phyloP scores from a whole-genome alignment of 2,113 vertebrate genomes.

The Amphiprion ocellaris region DNA sequence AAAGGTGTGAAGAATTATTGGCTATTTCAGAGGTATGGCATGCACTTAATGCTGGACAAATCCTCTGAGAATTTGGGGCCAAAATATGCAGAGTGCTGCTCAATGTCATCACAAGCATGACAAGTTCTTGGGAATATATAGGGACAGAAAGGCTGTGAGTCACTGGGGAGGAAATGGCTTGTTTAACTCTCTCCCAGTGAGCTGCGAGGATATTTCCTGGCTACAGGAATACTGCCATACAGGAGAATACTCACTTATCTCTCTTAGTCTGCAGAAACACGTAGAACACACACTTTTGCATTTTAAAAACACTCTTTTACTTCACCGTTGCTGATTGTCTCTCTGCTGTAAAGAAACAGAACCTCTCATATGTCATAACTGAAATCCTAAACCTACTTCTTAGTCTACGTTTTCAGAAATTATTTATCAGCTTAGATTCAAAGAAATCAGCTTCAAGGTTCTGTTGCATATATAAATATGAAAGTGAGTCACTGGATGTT shows the following conservation, averaged over 20 bases:
- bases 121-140: conserved; percentile 64
- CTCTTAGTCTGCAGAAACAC: not conserved
- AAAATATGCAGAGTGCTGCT: conserved; percentile 48
- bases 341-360: not conserved
- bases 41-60: conserved; percentile 4
- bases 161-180: conserved; percentile 73
- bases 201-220: conserved; percentile 69
- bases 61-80: conserved; percentile 4
- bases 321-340: not conserved
- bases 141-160: conserved; percentile 53
- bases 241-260: conserved; percentile 14
- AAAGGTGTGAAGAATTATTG: conserved; percentile 18
- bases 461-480: conserved; percentile 11
- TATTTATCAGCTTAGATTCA: not conserved
- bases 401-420: conserved; percentile 1
- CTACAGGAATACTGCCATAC: conserved; percentile 34
- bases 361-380: not conserved
- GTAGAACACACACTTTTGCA: not conserved
- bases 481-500: conserved; percentile 28
- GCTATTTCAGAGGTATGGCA: conserved; percentile 40
- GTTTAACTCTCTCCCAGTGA: conserved; percentile 66
- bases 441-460: conserved; percentile 15
- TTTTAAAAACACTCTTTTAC: not conserved
- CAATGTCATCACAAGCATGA: conserved; percentile 65
- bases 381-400: conserved; percentile 3